phyloP scores from a whole-genome alignment of 2,113 vertebrate genomes.

The Nyctereutes procyonoides region DNA sequence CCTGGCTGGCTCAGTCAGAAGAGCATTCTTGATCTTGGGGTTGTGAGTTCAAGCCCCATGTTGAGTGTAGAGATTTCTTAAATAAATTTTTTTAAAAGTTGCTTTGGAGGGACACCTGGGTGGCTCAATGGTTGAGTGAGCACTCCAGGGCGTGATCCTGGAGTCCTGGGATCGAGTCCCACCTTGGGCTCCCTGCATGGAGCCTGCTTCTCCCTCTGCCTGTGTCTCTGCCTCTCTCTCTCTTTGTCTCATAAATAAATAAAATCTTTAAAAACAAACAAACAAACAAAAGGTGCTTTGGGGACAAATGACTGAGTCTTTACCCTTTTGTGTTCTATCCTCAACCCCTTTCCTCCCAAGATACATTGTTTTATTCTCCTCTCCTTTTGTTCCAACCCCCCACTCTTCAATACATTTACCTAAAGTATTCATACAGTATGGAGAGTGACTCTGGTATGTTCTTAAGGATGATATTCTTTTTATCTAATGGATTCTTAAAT shows the following conservation, averaged over 20 bases:
- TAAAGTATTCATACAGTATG: slow-evolving; percentile 13
- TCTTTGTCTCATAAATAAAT: too few species aligned
- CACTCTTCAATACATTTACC: background rate
- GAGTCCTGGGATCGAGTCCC: too few species aligned
- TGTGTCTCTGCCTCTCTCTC: too few species aligned
- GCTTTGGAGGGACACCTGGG: background rate
- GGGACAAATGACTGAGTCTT: background rate
- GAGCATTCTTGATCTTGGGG: background rate
- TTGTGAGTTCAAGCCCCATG: too few species aligned
- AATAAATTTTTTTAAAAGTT: background rate
- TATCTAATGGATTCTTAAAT: background rate
- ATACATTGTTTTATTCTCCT: background rate
- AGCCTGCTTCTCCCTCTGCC: too few species aligned
- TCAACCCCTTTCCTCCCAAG: background rate
- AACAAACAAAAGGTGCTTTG: background rate
- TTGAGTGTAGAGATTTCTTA: too few species aligned
- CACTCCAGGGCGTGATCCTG: too few species aligned
- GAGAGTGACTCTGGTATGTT: background rate
- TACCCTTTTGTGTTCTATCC: background rate
- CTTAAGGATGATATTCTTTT: slow-evolving; percentile 37
- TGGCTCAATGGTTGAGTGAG: too few species aligned
- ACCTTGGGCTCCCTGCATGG: too few species aligned
- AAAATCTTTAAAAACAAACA: too few species aligned
- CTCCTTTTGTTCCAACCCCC: background rate
- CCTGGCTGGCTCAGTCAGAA: background rate